Evolutionary conservation across 2,797 vertebrate genomes (phyloP).

Genomic region (Myotis findleyi): DNA sequence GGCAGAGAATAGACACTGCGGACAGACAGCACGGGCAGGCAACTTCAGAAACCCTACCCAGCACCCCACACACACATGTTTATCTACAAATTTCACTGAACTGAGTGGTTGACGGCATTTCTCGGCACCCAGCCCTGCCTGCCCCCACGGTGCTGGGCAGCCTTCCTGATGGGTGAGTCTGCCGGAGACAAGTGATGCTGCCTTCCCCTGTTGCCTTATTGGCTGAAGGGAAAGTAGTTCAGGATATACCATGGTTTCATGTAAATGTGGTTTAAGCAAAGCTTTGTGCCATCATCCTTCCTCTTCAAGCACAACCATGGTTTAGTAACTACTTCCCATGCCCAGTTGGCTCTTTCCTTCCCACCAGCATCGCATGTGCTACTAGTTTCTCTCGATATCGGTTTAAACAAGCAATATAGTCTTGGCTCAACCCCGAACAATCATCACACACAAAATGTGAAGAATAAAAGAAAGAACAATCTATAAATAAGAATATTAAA

Average conservation of each 20-base stretch:
- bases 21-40: accelerated
- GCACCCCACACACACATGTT: neutral
- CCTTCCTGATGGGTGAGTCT: neutral
- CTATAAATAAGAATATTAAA: neutral
- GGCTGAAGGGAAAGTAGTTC: neutral
- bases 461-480: neutral
- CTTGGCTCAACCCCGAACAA: neutral
- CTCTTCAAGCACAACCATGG: neutral
- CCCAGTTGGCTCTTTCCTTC: neutral
- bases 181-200: constrained; percentile 48
- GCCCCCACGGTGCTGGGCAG: accelerated
- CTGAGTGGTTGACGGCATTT: neutral
- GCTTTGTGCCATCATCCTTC: neutral
- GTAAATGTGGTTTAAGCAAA: constrained; percentile 4
- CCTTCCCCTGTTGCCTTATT: neutral
- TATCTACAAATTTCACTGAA: neutral
- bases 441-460: neutral
- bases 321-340: neutral
- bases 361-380: neutral
- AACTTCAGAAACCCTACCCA: neutral
- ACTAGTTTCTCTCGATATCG: neutral
- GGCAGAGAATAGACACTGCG: neutral
- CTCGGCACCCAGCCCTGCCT: accelerated
- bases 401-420: neutral
- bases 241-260: neutral